These are phyloP conservation scores for Dendroctonus valens DNA, from an alignment of 1,140 invertebrate species.

Conservation along the genomic window DNA sequence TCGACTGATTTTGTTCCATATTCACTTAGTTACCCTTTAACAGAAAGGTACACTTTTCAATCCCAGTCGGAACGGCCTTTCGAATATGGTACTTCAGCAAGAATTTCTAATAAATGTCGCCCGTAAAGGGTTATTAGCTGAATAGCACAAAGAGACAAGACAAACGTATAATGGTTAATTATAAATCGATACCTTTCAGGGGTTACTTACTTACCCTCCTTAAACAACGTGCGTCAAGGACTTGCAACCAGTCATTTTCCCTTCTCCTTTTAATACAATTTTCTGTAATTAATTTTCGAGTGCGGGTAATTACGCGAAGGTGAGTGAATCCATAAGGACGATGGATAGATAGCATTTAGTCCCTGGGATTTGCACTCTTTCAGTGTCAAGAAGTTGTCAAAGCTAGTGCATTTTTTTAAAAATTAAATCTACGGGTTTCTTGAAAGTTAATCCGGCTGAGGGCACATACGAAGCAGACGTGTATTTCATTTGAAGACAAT, in stretches of 20 bases:
- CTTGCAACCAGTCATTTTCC: slow-evolving; percentile 44
- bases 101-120: slow-evolving; percentile 35
- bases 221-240: slow-evolving; percentile 43
- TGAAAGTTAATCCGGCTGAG: too few relatives aligned
- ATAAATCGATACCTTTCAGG: slow-evolving; percentile 48
- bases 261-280: slow-evolving; percentile 40
- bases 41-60: too few relatives aligned
- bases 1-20: too few relatives aligned
- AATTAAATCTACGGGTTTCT: too few relatives aligned
- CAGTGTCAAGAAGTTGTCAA: too few relatives aligned
- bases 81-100: slow-evolving; percentile 8
- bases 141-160: slow-evolving; percentile 40
- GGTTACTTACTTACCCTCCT: slow-evolving; percentile 48
- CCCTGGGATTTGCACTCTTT: too few relatives aligned
- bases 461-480: too few relatives aligned
- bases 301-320: slow-evolving; percentile 43
- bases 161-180: slow-evolving; percentile 41
- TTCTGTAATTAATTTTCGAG: slow-evolving; percentile 46
- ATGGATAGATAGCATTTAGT: too few relatives aligned
- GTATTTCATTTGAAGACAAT: too few relatives aligned
- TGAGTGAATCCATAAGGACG: slow-evolving; percentile 27
- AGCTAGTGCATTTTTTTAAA: too few relatives aligned
- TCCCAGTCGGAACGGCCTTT: neutral
- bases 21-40: too few relatives aligned
- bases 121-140: slow-evolving; percentile 18